These are phyloP conservation scores for Aphaenogaster rudis DNA, from an alignment of 1,140 invertebrate species.

Conservation along the genomic window DNA sequence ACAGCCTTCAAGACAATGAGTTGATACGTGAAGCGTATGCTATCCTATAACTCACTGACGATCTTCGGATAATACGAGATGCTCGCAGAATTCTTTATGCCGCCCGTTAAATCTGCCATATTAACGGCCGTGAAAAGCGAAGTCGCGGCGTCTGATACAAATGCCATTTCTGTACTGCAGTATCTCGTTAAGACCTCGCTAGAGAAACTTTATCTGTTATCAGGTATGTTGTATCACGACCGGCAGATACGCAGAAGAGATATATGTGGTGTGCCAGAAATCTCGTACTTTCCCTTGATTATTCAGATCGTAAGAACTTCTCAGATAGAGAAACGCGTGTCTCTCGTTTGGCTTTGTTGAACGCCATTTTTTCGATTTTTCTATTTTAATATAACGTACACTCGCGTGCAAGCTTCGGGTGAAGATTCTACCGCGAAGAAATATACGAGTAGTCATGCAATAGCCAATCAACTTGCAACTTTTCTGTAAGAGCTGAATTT, in stretches of 20 bases:
- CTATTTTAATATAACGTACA: neutral
- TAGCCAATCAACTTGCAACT: too few relatives aligned
- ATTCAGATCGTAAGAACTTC: neutral
- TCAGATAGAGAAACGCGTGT: neutral
- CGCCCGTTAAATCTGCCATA: constrained; percentile 12
- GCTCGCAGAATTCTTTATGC: constrained; percentile 8
- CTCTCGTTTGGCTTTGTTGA: neutral
- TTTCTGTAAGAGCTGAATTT: too few relatives aligned
- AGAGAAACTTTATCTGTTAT: constrained; percentile 56
- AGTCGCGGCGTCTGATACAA: neutral
- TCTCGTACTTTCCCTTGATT: neutral
- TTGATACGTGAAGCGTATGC: neutral
- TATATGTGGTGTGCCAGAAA: constrained; percentile 15
- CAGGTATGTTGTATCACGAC: constrained; percentile 22
- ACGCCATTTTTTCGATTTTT: neutral
- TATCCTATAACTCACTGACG: constrained; percentile 8
- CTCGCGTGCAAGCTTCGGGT: neutral
- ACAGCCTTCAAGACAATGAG: neutral
- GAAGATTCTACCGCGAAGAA: neutral
- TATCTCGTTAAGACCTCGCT: constrained; percentile 22
- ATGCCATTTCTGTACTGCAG: constrained; percentile 28
- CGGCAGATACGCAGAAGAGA: constrained; percentile 17
- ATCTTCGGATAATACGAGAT: constrained; percentile 45
- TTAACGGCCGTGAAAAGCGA: neutral
- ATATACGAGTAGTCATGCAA: neutral